Base-by-base conservation (phyloP, 2,113 vertebrate species). In the Mobula hypostoma region DNA sequence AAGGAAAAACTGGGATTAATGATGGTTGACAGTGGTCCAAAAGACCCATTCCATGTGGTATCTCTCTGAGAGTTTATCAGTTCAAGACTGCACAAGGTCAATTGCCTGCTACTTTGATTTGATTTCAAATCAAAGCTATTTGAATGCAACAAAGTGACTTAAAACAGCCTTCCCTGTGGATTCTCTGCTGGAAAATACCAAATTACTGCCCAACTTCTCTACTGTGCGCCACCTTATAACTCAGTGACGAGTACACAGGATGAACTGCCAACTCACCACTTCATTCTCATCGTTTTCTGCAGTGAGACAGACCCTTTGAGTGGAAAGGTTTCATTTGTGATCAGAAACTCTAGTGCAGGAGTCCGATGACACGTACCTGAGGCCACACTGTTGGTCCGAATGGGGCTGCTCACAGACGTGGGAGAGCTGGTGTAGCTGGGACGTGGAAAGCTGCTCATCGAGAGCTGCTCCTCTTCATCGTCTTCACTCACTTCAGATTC, bases 361-460 rank as follows among this genome's bases (percentile, higher is more conserved):
- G 14, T 5, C 63, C 63, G 14, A 66, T 66, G 72, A 74, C 72
- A 74, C 96, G 97, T 96, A 99, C 99, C 98, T 90, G 98, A 97
- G 95, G 96, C 96, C 94, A 96, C 95, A 36, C 94, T 94, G 0
- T 82, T 95, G 76, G 96, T 96, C 95, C 88, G 95, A 76, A 95
- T 92, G 96, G 96, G 56, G 96, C 94, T 95, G 92, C 95, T 95
- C 9, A 70, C 19, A 0, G 95, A 70, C 0, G 85, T 94, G 78
- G 94, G 90, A 0, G 94, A 96, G 94, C 95, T 96, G 94, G 95
- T 95, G 88, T 97, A 97, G 4, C 95, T 96, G 94, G 98, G 96
- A 4, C 96, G 96, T 5, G 98, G 98, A 95, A 98, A 95, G 94
- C 96, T 96, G 93, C 98, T 90, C 0, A 94, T 24, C 94, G 63